phyloP scores from a whole-genome alignment of 35 echinoderm and acorn worm genomes.

The Eucidaris tribuloides region DNA sequence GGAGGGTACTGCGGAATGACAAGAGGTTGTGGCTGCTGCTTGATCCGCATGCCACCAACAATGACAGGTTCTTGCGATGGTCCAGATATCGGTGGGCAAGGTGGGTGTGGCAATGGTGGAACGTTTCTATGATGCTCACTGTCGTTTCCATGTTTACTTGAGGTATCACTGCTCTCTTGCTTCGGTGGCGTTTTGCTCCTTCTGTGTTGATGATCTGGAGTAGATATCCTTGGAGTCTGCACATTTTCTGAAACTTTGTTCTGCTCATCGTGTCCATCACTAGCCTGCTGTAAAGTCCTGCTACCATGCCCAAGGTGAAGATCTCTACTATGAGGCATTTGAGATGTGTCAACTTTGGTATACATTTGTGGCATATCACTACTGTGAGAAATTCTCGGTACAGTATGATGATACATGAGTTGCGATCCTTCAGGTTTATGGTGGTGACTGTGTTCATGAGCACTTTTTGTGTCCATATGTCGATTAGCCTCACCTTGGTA shows the following conservation, averaged over 20 bases:
- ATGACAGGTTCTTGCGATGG: conserved; percentile 1
- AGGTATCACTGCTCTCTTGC: background rate
- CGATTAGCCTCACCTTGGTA: too few species aligned
- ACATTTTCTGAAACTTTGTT: background rate
- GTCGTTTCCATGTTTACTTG: background rate
- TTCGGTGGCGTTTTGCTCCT: background rate
- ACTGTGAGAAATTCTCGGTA: too few species aligned
- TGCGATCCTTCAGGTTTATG: too few species aligned
- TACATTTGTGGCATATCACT: conserved; percentile 23
- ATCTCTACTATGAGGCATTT: conserved; percentile 8
- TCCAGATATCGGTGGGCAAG: background rate
- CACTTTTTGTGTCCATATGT: too few species aligned
- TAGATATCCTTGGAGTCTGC: background rate
- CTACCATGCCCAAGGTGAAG: background rate
- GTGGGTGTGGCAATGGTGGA: too few species aligned
- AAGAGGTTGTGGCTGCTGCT: background rate
- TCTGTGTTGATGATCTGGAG: background rate
- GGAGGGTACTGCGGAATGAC: background rate
- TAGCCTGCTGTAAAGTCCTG: background rate
- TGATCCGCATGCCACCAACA: conserved; percentile 8
- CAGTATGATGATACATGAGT: too few species aligned
- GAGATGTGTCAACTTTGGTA: background rate
- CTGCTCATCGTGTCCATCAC: background rate
- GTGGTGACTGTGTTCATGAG: too few species aligned
- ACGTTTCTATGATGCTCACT: too few species aligned